A percentile compares a stretch with the other conserved stretches of the same genome.
Conservation (phyloP, 2,888 invertebrate species). For the Hyalella azteca region DNA sequence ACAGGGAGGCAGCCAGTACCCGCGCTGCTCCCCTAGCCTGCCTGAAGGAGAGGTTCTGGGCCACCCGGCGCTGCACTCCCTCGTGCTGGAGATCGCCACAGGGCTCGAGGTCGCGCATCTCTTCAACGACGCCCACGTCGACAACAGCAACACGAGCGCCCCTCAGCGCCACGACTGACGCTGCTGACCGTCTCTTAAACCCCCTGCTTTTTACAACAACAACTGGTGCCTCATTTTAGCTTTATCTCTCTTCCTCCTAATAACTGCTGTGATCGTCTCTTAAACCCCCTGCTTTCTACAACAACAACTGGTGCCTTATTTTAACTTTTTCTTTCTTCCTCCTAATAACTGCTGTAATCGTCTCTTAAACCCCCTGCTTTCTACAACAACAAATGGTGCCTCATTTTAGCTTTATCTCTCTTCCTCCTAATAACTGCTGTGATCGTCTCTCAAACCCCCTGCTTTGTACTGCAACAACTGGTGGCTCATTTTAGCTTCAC, state of each 20-base stretch:
- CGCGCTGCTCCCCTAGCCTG: slow-evolving; percentile 82
- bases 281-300: slow-evolving; percentile 16
- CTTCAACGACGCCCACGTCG: slow-evolving; percentile 49
- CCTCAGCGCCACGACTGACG: slow-evolving; percentile 29
- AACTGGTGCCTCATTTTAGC: slow-evolving; percentile 2
- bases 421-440: too few relatives aligned
- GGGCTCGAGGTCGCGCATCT: slow-evolving; percentile 82
- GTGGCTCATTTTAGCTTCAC: too few relatives aligned
- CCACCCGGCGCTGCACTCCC: slow-evolving; percentile 78
- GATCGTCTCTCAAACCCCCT: slow-evolving; percentile 36
- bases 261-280: slow-evolving; percentile 40
- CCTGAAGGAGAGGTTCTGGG: slow-evolving; percentile 87
- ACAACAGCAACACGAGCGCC: slow-evolving; percentile 28
- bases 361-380: slow-evolving; percentile 18
- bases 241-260: too few relatives aligned
- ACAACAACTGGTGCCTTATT: not conserved
- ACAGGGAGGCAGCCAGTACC: slow-evolving; percentile 83
- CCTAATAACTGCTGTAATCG: too few relatives aligned
- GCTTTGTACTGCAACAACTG: not conserved
- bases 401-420: too few relatives aligned
- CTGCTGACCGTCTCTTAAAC: slow-evolving; percentile 34
- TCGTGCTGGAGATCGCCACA: slow-evolving; percentile 81
- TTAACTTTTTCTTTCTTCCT: too few relatives aligned
- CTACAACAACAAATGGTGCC: not conserved
- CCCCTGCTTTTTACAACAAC: slow-evolving; percentile 18